Conservation (phyloP, 2,888 invertebrate species). For the Cepaea hortensis region DNA sequence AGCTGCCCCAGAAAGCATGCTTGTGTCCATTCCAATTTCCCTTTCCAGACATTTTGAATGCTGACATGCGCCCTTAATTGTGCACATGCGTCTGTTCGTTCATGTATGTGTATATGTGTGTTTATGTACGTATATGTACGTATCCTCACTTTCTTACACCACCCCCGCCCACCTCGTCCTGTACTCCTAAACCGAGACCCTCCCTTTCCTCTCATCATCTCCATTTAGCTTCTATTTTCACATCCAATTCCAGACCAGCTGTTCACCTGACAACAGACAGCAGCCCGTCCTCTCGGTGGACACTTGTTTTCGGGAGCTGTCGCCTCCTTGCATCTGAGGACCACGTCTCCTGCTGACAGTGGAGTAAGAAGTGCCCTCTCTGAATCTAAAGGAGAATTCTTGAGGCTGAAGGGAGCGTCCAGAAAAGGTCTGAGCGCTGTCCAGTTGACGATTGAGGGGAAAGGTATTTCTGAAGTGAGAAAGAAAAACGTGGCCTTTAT, state of each 20-base stretch:
- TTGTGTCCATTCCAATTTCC: too few species aligned
- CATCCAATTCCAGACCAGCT: not conserved
- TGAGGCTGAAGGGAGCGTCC: not conserved
- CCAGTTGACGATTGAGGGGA: slow-evolving; percentile 18
- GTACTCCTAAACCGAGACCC: too few species aligned
- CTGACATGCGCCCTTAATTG: too few species aligned
- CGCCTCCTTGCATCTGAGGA: slow-evolving; percentile 6
- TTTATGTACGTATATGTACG: too few species aligned
- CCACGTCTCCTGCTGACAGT: not conserved
- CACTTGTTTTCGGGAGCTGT: slow-evolving; percentile 24
- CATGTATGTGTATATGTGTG: too few species aligned
- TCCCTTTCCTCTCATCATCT: not conserved
- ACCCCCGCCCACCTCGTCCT: too few species aligned
- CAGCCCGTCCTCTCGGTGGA: not conserved
- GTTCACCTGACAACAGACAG: slow-evolving; percentile 22
- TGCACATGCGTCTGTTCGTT: too few species aligned
- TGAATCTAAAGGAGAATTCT: slow-evolving; percentile 12
- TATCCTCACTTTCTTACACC: too few species aligned
- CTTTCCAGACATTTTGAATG: too few species aligned
- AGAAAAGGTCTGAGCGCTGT: not conserved
- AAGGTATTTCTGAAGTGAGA: not conserved
- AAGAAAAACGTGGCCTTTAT: too few species aligned
- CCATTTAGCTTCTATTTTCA: not conserved
- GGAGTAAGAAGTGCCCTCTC: slow-evolving; percentile 8
- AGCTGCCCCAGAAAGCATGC: too few species aligned